These are phyloP conservation scores for Lepidochrysops patricia DNA, from an alignment of 2,888 invertebrate genomes.

Conservation along the genomic window DNA sequence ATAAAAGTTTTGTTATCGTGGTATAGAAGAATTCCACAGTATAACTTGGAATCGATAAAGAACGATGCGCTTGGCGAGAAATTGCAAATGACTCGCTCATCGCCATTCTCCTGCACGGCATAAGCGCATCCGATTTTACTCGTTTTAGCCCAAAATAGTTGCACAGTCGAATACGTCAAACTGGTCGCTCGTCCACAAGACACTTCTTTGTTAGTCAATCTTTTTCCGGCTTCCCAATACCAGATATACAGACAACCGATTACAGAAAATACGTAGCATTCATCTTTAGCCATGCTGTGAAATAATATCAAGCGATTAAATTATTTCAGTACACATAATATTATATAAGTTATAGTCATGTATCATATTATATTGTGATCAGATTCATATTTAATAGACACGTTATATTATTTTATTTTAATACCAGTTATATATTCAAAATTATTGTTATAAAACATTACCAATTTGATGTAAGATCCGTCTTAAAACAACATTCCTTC, in stretches of 20 bases:
- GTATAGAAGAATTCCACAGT: constrained; percentile 44
- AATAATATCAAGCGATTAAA: constrained; percentile 12
- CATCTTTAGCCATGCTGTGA: constrained; percentile 47
- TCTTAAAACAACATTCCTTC: constrained; percentile 42
- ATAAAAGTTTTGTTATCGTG: constrained; percentile 28
- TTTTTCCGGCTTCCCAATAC: constrained; percentile 47
- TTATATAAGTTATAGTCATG: background rate
- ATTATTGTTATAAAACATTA: constrained; percentile 28
- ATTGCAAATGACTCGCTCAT: constrained; percentile 54
- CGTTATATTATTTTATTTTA: no score
- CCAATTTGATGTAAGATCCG: constrained; percentile 36
- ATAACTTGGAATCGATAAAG: constrained; percentile 39
- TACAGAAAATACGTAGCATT: constrained; percentile 50
- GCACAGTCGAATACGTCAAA: constrained; percentile 45
- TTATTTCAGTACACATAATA: background rate
- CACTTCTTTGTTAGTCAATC: constrained; percentile 41
- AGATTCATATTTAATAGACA: no score
- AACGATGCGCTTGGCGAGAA: constrained; percentile 61
- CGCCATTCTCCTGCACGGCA: constrained; percentile 37
- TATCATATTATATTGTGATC: no score
- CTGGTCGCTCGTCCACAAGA: constrained; percentile 47
- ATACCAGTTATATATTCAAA: no score
- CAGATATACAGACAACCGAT: constrained; percentile 57
- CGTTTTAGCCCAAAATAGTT: constrained; percentile 57
- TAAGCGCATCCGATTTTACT: constrained; percentile 59